Base-by-base conservation (phyloP, 37 sponge, comb jelly and placozoan genomes). In the Oopsacas minuta region DNA sequence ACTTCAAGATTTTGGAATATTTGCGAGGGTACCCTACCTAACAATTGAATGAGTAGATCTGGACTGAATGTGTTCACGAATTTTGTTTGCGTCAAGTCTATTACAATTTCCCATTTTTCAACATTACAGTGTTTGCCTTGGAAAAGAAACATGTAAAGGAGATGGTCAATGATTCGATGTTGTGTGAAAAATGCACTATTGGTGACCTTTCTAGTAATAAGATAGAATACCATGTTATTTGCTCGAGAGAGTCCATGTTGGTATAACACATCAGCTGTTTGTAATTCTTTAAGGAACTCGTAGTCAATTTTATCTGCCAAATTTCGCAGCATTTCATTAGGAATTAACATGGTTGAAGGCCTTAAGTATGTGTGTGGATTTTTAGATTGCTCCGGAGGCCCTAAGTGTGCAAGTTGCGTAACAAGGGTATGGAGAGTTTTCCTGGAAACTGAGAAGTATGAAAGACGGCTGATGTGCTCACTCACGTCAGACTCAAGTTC, bases 131-230 rank as follows among this genome's bases (percentile, higher is more conserved):
- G 7, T 12, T 61, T 61, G 22, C 75, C 75, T 25, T 25, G 75
- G 17, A n/a, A 32, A 20, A 61, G 75, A 61, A 61, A 61, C 30
- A 61, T 61, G 28, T 61, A 61, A 10, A 61, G 30, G 7, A 61
- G 30, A 61, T 61, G 75, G 28, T 61, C 75, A 61, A 61, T 61
- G 3, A 61, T n/a, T 3, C 75, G 75, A 61, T 61, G 75, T 61
- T 61, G 75, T 32, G 20, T 61, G 17, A 61, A 61, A 12, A 61
- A 61, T 61, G 22, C 28, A 32, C 28, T 34, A 61, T 12, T 61
- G n/a, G n/a, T n/a, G 75, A 61, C 28, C 30, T 61, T 61, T n/a
- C 75, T 10, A 10, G 75, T 61, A 34, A 61, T 61, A 5, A 61
- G 75, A 34, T 61, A 61, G 75, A 61, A 61, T 12, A 61, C 75